A percentile compares a stretch with the other conserved stretches of the same genome.
phyloP scores from a whole-genome alignment of 2,113 vertebrate genomes.

The Capra hircus region DNA sequence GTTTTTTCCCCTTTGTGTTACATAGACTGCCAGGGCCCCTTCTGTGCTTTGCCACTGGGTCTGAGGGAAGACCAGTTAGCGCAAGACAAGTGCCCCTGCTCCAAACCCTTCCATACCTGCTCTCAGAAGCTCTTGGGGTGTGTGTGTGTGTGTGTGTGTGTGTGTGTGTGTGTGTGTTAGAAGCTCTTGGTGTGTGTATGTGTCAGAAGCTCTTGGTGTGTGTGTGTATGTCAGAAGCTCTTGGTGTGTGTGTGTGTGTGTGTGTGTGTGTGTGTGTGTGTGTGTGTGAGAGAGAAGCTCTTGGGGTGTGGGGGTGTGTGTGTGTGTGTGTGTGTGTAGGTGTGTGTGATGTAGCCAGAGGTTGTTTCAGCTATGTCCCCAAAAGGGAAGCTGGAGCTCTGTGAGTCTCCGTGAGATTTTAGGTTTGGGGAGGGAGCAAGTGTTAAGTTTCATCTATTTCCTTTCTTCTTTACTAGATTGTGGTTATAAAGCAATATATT shows the following conservation, averaged over 20 bases:
- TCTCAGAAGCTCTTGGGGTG: background rate
- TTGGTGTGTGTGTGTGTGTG: accelerated
- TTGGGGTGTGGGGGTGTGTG: background rate
- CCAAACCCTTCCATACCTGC: background rate
- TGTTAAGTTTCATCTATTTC: background rate
- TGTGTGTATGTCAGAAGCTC: too few relatives aligned
- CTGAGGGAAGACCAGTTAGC: background rate
- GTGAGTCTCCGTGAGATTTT: background rate
- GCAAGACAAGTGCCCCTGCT: background rate
- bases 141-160: accelerated
- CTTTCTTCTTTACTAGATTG: background rate
- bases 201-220: too few relatives aligned
- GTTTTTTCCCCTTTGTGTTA: background rate
- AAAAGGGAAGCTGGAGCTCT: background rate
- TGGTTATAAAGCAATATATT: background rate
- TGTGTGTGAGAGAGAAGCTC: too few relatives aligned
- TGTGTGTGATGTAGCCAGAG: background rate
- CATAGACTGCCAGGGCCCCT: background rate
- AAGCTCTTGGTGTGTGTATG: accelerated
- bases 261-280: too few relatives aligned
- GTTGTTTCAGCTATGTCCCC: background rate
- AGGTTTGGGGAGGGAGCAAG: background rate
- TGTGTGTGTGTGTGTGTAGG: accelerated
- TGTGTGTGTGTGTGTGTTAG: accelerated
- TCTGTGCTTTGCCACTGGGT: background rate